Evolutionary conservation across 2,888 invertebrate genomes (phyloP).

Genomic region (Ochlodes sylvanus): DNA sequence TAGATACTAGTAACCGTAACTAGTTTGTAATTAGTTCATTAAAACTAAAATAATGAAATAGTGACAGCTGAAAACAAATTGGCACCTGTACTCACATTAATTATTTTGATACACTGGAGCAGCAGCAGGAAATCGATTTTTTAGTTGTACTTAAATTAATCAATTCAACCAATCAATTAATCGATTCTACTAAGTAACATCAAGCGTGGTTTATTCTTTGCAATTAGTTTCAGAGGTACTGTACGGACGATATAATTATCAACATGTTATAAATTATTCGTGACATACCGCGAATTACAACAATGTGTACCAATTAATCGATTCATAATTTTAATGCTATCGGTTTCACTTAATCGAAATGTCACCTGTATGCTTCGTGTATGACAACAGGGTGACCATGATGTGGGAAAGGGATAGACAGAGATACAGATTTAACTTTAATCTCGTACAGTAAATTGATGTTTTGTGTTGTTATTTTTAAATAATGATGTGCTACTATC

Average conservation of each 20-base stretch:
- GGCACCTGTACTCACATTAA: neutral
- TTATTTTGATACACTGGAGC: neutral
- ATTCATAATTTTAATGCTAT: constrained; percentile 55
- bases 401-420: neutral
- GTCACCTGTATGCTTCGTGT: constrained; percentile 50
- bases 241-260: constrained; percentile 13
- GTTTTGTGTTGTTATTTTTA: no score
- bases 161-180: neutral
- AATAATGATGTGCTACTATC: no score
- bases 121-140: no score
- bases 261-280: constrained; percentile 8
- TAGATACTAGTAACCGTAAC: no score
- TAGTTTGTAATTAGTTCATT: no score
- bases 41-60: neutral
- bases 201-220: constrained; percentile 27
- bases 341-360: constrained; percentile 62
- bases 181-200: neutral
- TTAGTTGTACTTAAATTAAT: neutral
- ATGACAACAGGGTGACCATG: constrained; percentile 17
- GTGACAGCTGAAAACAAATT: constrained; percentile 2
- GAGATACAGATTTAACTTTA: neutral
- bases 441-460: no score
- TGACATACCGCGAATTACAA: constrained; percentile 25
- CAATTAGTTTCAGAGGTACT: constrained; percentile 22
- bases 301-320: constrained; percentile 51